Evolutionary conservation across 2,888 invertebrate species (phyloP).

Genomic region (Dioctria linearis): DNA sequence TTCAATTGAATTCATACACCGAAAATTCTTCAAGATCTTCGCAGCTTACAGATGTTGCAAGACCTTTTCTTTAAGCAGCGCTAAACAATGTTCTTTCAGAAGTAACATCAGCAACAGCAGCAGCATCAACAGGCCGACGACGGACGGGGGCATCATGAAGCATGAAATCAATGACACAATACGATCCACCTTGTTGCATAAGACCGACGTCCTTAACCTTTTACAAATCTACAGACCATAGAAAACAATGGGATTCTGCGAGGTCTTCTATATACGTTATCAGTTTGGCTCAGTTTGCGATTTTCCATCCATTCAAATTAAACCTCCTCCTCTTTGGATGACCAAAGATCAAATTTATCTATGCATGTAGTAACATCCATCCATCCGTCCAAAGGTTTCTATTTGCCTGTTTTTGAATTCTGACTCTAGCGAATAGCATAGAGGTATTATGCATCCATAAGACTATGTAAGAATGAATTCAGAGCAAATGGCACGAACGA

Average conservation of each 20-base stretch:
- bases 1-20: slow-evolving; percentile 54
- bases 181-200: slow-evolving; percentile 54
- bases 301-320: slow-evolving; percentile 44
- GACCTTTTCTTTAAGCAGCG: slow-evolving; percentile 30
- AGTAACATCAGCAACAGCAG: neutral
- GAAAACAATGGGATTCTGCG: slow-evolving; percentile 46
- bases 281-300: slow-evolving; percentile 46
- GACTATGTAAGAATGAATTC: slow-evolving; percentile 16
- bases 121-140: too few species aligned
- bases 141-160: slow-evolving; percentile 36
- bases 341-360: neutral
- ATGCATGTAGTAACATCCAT: neutral
- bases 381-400: neutral
- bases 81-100: slow-evolving; percentile 46
- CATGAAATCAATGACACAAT: slow-evolving; percentile 55
- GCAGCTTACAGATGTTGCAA: slow-evolving; percentile 51
- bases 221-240: slow-evolving; percentile 33
- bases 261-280: slow-evolving; percentile 46
- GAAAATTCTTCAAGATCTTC: slow-evolving; percentile 43
- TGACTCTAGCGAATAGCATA: slow-evolving; percentile 1
- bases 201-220: slow-evolving; percentile 51
- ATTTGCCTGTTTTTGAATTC: slow-evolving; percentile 4
- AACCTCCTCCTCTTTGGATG: slow-evolving; percentile 9
- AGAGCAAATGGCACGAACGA: slow-evolving; percentile 49
- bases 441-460: neutral